These are phyloP conservation scores for Lacerta agilis DNA, from an alignment of 2,797 vertebrate species.

Conservation along the genomic window DNA sequence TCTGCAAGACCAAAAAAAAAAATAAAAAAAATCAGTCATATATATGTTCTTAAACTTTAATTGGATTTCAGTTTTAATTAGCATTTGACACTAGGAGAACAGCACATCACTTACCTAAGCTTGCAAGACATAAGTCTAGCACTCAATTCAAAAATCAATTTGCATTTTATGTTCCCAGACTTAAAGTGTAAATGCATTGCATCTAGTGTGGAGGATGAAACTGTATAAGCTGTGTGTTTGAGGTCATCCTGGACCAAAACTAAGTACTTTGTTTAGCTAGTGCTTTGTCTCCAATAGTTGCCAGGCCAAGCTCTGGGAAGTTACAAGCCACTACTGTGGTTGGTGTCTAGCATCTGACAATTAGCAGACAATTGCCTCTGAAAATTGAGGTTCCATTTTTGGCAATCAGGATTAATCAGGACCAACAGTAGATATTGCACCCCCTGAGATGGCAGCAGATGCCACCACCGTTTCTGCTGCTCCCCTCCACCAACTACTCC, in stretches of 20 bases:
- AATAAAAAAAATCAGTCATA: not conserved
- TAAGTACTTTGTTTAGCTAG: not conserved
- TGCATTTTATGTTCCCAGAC: not conserved
- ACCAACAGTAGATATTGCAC: not conserved
- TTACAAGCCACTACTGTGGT: not conserved
- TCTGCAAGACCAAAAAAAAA: not conserved
- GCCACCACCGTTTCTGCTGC: no score
- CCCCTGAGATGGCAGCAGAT: no score
- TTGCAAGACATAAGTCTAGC: slow-evolving; percentile 5
- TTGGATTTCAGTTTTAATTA: slow-evolving; percentile 36
- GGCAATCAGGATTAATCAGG: not conserved
- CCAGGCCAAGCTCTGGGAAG: not conserved
- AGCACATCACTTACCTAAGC: slow-evolving; percentile 18
- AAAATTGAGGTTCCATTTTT: not conserved
- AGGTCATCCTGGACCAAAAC: not conserved
- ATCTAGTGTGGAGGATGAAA: not conserved
- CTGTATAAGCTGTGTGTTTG: not conserved
- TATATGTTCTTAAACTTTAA: slow-evolving; percentile 25
- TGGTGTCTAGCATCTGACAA: not conserved
- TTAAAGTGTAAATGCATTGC: not conserved
- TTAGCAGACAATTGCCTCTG: not conserved
- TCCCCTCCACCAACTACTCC: no score
- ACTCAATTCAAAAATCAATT: not conserved
- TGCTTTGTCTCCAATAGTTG: not conserved
- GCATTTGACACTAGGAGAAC: not conserved